phyloP scores from a whole-genome alignment of 2,113 vertebrate genomes.

The Ahaetulla prasina region DNA sequence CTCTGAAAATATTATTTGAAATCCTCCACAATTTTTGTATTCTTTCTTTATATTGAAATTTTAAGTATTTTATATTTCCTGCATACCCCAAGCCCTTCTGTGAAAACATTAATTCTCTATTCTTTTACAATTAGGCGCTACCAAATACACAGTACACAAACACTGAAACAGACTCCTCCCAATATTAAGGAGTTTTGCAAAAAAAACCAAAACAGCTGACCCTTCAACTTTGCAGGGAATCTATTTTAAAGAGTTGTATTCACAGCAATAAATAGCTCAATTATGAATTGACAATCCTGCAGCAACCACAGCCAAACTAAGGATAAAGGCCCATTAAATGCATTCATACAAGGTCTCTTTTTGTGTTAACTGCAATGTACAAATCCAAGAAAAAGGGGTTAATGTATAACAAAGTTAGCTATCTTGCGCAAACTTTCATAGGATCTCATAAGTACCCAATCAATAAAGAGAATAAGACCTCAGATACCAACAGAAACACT shows the following conservation, averaged over 20 bases:
- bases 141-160: not conserved
- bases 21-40: not conserved
- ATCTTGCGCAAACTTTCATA: not conserved
- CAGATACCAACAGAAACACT: not conserved
- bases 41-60: not conserved
- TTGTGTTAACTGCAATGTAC: not conserved
- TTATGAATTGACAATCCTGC: not conserved
- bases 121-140: not conserved
- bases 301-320: not conserved
- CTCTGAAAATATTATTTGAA: not conserved
- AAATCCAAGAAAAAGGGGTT: not conserved
- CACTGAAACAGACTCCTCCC: not conserved
- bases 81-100: not conserved
- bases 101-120: not conserved
- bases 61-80: not conserved
- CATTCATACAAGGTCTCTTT: not conserved
- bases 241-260: not conserved
- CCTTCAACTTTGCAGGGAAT: not conserved
- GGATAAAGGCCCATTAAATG: not conserved
- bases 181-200: not conserved
- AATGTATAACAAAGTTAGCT: not conserved
- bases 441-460: not conserved
- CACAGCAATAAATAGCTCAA: not conserved
- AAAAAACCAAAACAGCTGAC: not conserved
- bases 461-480: not conserved